These are phyloP conservation scores for Heliconius aoede DNA, from an alignment of 2,888 invertebrate species.

Conservation along the genomic window DNA sequence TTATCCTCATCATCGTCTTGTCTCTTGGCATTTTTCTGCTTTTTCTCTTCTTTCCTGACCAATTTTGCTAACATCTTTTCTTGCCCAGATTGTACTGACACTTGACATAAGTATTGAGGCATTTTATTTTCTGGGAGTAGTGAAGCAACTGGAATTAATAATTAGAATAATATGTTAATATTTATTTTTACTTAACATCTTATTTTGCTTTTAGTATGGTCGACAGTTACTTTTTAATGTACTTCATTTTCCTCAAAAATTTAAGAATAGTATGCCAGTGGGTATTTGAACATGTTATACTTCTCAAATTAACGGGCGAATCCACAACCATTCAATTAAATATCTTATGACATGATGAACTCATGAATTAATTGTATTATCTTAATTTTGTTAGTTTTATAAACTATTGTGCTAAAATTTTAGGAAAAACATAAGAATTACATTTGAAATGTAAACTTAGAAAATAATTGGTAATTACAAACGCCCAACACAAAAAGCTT, in stretches of 20 bases:
- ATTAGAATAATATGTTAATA: neutral
- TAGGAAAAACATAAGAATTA: neutral
- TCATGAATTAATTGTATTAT: too few relatives aligned
- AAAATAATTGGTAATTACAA: too few relatives aligned
- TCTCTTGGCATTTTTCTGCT: conserved; percentile 78
- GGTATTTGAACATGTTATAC: too few relatives aligned
- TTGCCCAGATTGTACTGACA: conserved; percentile 92
- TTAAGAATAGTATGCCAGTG: too few relatives aligned
- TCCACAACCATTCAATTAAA: too few relatives aligned
- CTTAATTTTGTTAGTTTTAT: too few relatives aligned
- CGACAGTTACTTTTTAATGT: neutral
- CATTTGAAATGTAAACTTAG: too few relatives aligned
- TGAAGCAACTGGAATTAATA: conserved; percentile 59
- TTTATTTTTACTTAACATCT: neutral
- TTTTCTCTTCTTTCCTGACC: conserved; percentile 93
- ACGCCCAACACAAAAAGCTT: too few relatives aligned
- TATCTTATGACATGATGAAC: too few relatives aligned
- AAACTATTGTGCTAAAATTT: too few relatives aligned
- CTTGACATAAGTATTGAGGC: conserved; percentile 90
- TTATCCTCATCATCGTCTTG: conserved; percentile 74
- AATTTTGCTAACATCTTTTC: conserved; percentile 91
- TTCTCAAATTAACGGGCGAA: too few relatives aligned
- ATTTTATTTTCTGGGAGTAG: conserved; percentile 75
- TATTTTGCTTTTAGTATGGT: neutral
- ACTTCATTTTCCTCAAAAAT: too few relatives aligned